phyloP scores from a whole-genome alignment of 2,797 vertebrate genomes.

The Aulostomus chinensis region DNA sequence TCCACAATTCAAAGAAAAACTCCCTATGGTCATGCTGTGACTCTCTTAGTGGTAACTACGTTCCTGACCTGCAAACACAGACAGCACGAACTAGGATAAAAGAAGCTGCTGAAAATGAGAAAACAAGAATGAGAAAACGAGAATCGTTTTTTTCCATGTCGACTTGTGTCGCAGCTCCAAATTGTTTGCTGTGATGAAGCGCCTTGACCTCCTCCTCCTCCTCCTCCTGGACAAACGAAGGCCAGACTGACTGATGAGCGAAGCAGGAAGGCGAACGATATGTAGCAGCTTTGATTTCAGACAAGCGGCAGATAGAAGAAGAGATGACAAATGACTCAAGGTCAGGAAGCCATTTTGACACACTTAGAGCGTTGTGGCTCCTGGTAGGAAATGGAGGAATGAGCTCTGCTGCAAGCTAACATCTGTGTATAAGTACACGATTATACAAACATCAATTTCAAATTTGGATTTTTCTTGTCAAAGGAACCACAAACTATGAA shows the following conservation, averaged over 20 bases:
- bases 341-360: slow-evolving; percentile 63
- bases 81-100: slow-evolving; percentile 2
- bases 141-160: slow-evolving; percentile 35
- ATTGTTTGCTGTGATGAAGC: slow-evolving; percentile 34
- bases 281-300: slow-evolving; percentile 46
- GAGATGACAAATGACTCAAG: slow-evolving; percentile 61
- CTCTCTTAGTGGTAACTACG: no score
- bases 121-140: no score
- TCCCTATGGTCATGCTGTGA: no score
- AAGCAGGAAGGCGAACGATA: slow-evolving; percentile 28
- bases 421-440: no score
- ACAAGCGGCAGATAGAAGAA: slow-evolving; percentile 27
- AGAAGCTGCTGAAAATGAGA: neutral
- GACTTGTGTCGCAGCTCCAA: slow-evolving; percentile 27
- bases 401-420: slow-evolving; percentile 7
- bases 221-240: slow-evolving; percentile 36
- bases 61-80: neutral
- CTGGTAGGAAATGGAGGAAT: slow-evolving; percentile 44
- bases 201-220: slow-evolving; percentile 12
- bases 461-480: no score
- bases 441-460: no score
- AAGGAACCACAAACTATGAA: no score
- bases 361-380: slow-evolving; percentile 9
- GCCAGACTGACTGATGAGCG: slow-evolving; percentile 58
- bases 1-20: no score